Evolutionary conservation across 2,797 vertebrate genomes (phyloP), one percentile per base, ranked within the genome.

Genomic region (Muscicapa comitata): DNA sequence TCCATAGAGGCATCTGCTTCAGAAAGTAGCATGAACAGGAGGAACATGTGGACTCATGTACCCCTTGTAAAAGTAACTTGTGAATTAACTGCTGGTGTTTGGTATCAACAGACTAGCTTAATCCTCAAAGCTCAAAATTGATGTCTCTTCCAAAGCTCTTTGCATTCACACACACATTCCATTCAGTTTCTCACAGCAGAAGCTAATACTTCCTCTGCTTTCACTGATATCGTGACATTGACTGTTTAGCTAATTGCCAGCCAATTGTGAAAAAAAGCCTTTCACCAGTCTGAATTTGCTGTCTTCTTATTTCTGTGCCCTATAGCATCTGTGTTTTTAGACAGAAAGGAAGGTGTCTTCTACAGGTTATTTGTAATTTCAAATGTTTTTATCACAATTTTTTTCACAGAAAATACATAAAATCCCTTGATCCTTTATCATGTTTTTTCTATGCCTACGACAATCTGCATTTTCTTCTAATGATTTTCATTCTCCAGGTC

Each of bases 21-120:
- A 38, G 63, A 70, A 66, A 24, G 7, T 12, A 26, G 2, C 23
- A 26, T 38, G n/a, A 83, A 18, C 19, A 65, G 14, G 7, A 89
- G 7, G 12, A 86, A 73, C 12, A 47, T 6, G 13, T 17, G 13
- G 24, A 7, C 1, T 76, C 2, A 11, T 1, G 1, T 31, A 6
- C 28, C 16, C 29, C 20, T 43, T 31, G 38, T 38, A 10, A 47
- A 92, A 72, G 33, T 38, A 11, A 63, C 23, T 55, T 0, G 1
- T 38, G 9, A 29, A 31, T 70, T 50, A 86, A 51, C 10, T 53
- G 13, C 48, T 72, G 15, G 3, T 71, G 29, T 31, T 7, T 54
- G 54, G 15, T 74, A 42, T 29, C 7, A 45, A 59, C 26, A 89
- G 17, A 76, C 9, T 25, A 40, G 13, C 16, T 51, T 62, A 67